Percentiles rank a stretch among this genome's conserved stretches.
Conservation (phyloP, 2,888 invertebrate species). For the Morinoia aosen region DNA sequence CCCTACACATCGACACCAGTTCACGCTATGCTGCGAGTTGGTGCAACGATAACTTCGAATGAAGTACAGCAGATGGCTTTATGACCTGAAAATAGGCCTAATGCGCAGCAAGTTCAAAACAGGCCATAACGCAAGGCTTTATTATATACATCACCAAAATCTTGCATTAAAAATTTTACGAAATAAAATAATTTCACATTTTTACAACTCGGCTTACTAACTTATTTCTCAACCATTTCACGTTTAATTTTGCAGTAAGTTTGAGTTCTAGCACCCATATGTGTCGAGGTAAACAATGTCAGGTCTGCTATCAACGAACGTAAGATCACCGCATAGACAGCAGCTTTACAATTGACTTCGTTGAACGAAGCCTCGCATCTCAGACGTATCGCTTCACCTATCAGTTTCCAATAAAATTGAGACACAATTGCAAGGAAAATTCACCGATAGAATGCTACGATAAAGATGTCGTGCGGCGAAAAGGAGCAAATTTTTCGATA, state of each 20-base stretch:
- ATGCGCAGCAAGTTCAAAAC: too few species aligned
- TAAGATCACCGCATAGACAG: neutral
- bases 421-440: slow-evolving; percentile 37
- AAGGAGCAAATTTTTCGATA: slow-evolving; percentile 52
- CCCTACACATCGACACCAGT: neutral
- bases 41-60: too few species aligned
- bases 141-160: too few species aligned
- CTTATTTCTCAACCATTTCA: neutral
- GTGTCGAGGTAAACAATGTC: neutral
- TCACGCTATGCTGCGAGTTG: too few species aligned
- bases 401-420: slow-evolving; percentile 47
- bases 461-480: neutral
- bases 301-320: neutral
- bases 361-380: neutral
- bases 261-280: neutral
- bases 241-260: neutral
- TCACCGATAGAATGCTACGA: slow-evolving; percentile 4
- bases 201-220: neutral
- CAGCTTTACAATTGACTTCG: slow-evolving; percentile 23
- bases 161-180: too few species aligned
- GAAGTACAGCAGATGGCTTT: too few species aligned
- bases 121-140: too few species aligned
- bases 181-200: too few species aligned
- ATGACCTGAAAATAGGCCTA: too few species aligned
- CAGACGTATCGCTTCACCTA: slow-evolving; percentile 19